phyloP scores from a whole-genome alignment of 1,140 invertebrate genomes.

The Polypedilum pembai region DNA sequence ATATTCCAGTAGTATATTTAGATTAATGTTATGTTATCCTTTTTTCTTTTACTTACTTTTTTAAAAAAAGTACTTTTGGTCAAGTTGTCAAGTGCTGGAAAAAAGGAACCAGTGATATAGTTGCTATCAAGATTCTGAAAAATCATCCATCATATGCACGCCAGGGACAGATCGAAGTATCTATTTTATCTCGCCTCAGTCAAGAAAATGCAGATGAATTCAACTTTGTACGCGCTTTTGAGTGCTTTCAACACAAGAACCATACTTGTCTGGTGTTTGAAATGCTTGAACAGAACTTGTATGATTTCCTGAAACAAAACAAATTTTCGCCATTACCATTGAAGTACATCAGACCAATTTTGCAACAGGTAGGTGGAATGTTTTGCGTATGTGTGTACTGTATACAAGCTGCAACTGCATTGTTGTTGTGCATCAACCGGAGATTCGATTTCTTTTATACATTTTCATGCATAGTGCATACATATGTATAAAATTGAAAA shows the following conservation, averaged over 20 bases:
- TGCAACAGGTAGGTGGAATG: conserved; percentile 78
- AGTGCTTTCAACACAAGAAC: conserved; percentile 99
- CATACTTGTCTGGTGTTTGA: conserved; percentile 99
- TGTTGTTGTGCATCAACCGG: conserved; percentile 4
- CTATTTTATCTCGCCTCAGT: conserved; percentile 91
- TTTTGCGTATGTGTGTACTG: not conserved
- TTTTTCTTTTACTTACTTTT: too few relatives aligned
- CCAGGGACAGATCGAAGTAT: conserved; percentile 99
- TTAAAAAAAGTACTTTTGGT: conserved; percentile 91
- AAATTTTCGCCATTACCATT: conserved; percentile 97
- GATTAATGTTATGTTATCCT: too few relatives aligned
- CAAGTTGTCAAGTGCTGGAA: conserved; percentile 99
- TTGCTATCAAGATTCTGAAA: conserved; percentile 99
- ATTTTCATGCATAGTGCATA: conserved; percentile 4
- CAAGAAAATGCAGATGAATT: conserved; percentile 99
- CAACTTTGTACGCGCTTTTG: conserved; percentile 99
- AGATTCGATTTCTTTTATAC: conserved; percentile 13
- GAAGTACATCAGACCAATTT: conserved; percentile 96
- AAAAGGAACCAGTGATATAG: conserved; percentile 99
- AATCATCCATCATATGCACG: conserved; percentile 99
- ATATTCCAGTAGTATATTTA: too few relatives aligned
- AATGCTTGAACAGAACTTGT: conserved; percentile 99
- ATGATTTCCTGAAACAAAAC: conserved; percentile 99
- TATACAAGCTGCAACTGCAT: not conserved
- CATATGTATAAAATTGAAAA: not conserved